phyloP scores from a whole-genome alignment of 2,797 vertebrate genomes.

The Myripristis murdjan region DNA sequence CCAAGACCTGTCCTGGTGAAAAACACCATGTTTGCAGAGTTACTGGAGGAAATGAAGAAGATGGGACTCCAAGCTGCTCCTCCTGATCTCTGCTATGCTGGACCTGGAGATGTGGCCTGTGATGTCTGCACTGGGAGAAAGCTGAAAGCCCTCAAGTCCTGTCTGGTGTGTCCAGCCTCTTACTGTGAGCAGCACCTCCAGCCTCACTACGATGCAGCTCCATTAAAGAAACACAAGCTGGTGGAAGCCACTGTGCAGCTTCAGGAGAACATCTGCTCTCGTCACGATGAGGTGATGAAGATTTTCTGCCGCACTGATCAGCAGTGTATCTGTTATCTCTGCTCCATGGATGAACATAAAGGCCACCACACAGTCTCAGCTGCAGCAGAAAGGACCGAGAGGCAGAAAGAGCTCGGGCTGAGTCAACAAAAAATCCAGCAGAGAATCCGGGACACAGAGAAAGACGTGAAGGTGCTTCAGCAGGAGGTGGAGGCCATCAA shows the following conservation, averaged over 20 bases:
- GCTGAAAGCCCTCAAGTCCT: constrained; percentile 25
- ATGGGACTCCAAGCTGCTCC: not conserved
- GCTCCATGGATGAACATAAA: constrained; percentile 41
- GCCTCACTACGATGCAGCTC: not conserved
- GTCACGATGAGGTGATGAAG: constrained; percentile 54
- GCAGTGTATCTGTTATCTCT: constrained; percentile 49
- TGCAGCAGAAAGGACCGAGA: constrained; percentile 21
- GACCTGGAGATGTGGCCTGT: too few species aligned
- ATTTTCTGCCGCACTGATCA: constrained; percentile 57
- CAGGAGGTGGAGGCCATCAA: constrained; percentile 11
- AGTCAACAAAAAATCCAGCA: constrained; percentile 9
- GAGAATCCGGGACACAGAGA: constrained; percentile 36
- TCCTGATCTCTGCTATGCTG: not conserved
- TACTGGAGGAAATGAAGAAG: constrained; percentile 32
- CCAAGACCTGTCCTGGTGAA: constrained; percentile 35
- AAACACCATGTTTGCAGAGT: constrained; percentile 26
- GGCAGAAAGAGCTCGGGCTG: constrained; percentile 18
- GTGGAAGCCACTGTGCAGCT: not conserved
- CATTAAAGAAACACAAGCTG: constrained; percentile 40
- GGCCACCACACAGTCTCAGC: constrained; percentile 40
- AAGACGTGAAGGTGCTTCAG: not conserved
- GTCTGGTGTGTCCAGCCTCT: constrained; percentile 28
- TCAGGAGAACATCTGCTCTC: constrained; percentile 44
- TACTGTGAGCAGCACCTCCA: constrained; percentile 41
- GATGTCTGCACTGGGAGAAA: too few species aligned